Percentiles rank a stretch among this genome's conserved stretches.
Conservation (phyloP, 2,797 vertebrate species). For the Picus viridis region DNA sequence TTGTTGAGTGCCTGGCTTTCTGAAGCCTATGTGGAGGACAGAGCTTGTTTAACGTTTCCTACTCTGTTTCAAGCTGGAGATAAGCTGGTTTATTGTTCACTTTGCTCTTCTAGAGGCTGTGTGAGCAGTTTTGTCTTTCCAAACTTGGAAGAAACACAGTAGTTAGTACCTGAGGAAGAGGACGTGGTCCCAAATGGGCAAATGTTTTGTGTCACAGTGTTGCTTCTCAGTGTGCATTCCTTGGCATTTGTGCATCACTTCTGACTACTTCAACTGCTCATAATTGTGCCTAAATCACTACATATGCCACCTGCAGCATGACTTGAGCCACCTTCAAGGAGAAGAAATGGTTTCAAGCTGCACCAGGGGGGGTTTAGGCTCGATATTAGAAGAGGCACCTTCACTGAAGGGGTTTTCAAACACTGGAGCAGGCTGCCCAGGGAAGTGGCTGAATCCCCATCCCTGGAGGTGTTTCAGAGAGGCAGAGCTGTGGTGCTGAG, state of each 20-base stretch:
- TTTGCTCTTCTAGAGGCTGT: background rate
- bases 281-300: background rate
- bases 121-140: background rate
- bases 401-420: too few relatives aligned
- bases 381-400: too few relatives aligned
- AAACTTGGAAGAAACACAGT: background rate
- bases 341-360: too few relatives aligned
- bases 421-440: too few relatives aligned
- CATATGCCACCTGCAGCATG: background rate
- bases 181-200: background rate
- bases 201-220: background rate
- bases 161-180: background rate
- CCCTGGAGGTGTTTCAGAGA: too few relatives aligned
- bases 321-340: background rate
- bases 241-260: background rate
- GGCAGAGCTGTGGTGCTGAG: too few relatives aligned
- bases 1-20: conserved; percentile 74
- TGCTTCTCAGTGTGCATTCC: background rate
- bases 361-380: too few relatives aligned
- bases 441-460: too few relatives aligned
- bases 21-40: conserved; percentile 40
- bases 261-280: background rate
- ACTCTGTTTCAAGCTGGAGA: background rate
- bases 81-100: background rate
- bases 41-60: background rate